Percentiles rank a stretch among this genome's conserved stretches.
These are phyloP conservation scores for Oxycera nigricornis DNA, from an alignment of 2,888 invertebrate species.

Conservation along the genomic window DNA sequence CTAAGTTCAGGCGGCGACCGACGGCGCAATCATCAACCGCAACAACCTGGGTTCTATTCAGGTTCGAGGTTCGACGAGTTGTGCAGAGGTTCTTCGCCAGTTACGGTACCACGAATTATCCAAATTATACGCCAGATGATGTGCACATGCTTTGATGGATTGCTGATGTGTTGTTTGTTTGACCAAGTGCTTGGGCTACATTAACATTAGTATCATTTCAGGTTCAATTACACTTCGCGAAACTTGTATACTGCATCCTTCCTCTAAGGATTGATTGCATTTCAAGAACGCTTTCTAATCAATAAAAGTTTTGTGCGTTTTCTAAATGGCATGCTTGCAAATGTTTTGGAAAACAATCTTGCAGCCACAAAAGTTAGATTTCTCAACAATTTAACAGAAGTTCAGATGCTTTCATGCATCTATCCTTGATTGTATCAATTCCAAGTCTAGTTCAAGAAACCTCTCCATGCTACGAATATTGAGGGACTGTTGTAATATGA, in stretches of 20 bases:
- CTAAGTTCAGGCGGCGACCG: not conserved
- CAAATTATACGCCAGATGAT: slow-evolving; percentile 40
- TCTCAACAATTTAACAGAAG: no score
- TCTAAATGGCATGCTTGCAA: no score
- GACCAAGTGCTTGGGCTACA: not conserved
- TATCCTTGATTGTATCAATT: no score
- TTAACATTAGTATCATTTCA: slow-evolving; percentile 20
- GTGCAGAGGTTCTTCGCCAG: slow-evolving; percentile 23
- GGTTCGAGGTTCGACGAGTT: slow-evolving; percentile 11
- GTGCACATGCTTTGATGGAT: slow-evolving; percentile 39
- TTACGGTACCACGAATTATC: slow-evolving; percentile 40
- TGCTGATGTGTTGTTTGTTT: slow-evolving; percentile 35
- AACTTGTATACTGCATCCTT: not conserved
- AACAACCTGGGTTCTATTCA: slow-evolving; percentile 23
- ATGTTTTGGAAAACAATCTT: no score
- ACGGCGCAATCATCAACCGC: slow-evolving; percentile 10
- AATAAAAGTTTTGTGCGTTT: not conserved
- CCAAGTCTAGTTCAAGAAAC: slow-evolving; percentile 16
- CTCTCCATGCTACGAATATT: not conserved
- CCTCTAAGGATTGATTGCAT: not conserved
- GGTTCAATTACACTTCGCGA: not conserved
- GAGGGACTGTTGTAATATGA: not conserved
- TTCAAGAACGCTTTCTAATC: not conserved
- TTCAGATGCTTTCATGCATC: no score
- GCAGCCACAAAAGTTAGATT: no score